Evolutionary conservation across 64 coral and sea anemone genomes (phyloP).

Genomic region (Pachyseris speciosa): DNA sequence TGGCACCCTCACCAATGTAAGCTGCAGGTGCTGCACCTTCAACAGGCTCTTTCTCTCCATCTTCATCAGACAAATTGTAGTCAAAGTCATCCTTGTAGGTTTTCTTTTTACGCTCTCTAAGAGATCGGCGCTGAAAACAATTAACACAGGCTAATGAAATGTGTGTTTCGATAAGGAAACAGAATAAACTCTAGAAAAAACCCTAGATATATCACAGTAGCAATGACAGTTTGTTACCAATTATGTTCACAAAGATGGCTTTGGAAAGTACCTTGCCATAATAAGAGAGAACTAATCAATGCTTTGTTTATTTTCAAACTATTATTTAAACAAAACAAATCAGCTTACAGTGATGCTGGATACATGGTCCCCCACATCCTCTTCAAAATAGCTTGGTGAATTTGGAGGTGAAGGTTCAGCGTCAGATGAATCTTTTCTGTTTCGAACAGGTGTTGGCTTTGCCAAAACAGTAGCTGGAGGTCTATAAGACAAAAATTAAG

Average conservation of each 20-base stretch:
- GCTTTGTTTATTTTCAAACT: background rate
- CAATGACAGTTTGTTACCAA: background rate
- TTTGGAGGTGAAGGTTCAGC: constrained; percentile 94
- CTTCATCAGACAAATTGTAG: constrained; percentile 98
- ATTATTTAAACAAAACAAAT: background rate
- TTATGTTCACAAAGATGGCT: background rate
- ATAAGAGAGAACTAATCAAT: background rate
- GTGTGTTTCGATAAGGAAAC: background rate
- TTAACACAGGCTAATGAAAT: background rate
- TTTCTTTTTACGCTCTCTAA: constrained; percentile 93
- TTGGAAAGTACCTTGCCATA: background rate
- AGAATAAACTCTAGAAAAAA: too few species aligned
- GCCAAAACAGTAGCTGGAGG: constrained; percentile 94
- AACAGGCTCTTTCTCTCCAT: constrained; percentile 68
- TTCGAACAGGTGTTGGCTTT: constrained; percentile 81
- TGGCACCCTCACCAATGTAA: constrained; percentile 29
- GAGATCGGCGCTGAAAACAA: constrained; percentile 81
- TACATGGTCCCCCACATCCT: constrained; percentile 59
- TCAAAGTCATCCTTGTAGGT: constrained; percentile 99
- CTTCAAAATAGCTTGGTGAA: constrained; percentile 85
- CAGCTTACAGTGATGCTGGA: constrained; percentile 98
- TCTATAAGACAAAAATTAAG: constrained; percentile 46
- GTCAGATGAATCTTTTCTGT: constrained; percentile 91
- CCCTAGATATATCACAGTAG: too few species aligned
- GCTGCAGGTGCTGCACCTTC: background rate